Evolutionary conservation across 1,140 invertebrate species (phyloP), one percentile per base, ranked within the genome.

Genomic region (Brachionus sp.): DNA sequence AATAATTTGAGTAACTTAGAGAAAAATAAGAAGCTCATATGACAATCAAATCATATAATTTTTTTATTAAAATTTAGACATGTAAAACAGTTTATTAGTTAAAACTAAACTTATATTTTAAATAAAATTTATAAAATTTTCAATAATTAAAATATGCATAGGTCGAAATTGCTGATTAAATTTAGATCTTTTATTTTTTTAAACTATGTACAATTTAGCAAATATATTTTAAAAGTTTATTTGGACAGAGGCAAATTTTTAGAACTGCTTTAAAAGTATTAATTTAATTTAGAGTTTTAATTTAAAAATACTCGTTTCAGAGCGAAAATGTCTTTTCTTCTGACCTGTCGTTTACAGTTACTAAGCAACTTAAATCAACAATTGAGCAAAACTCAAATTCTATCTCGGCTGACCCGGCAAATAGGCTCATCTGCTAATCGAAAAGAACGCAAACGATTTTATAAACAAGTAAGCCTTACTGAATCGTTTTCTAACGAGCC

Each of bases 401-500:
- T 75, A 46, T 75, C 44, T 13, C 9, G 25, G 13, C 25, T 46
- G 16, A 68, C 25, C 29, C 35, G 5, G n/a, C 35, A 33, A 16
- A 5, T 25, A 39, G 10, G 39, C 39, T 42, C 23, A 50, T 46
- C 39, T 16, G 70, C 25, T 33, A 46, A n/a, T 25, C 70, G 70
- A 2, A 66, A 66, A 44, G 80, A 82, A 19, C 33, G 80, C 10
- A 82, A 82, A 50, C 37, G 80, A 16, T 82, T 82, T 37, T 82
- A 82, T 19, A 82, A 62, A 82, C 80, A 82, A 68, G 80, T 53
- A 2, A 66, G 44, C 10, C 35, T 82, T 13, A 44, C 29, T 6
- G 80, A 82, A 29, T 57, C 77, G 13, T 66, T 62, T 19, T 19
- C 16, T 46, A 39, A 3, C 0, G n/a, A 12, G n/a, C 80, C 50